Evolutionary conservation across 2,888 invertebrate species (phyloP), one percentile per base, ranked within the genome.

Genomic region (Hololepta plana): DNA sequence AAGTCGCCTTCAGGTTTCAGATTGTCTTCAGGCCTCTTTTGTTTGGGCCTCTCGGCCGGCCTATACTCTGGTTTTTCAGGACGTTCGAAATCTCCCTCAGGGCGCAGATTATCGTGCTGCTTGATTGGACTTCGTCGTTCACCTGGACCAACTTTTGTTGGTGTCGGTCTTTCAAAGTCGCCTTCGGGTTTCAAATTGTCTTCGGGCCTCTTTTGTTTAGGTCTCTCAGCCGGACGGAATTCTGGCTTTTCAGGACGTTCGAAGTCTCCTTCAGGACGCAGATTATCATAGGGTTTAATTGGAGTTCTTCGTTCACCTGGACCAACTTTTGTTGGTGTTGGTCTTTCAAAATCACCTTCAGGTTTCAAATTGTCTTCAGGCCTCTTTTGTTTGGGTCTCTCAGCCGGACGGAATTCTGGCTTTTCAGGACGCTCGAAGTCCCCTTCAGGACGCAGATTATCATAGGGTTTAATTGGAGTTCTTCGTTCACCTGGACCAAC

Each of bases 141-240:
- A 4, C 35, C 4, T 55, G 55, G 12, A 58, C 62, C 35, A 4
- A 15, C 13, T 15, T 24, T 23, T 5, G 59, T 60, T 1, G 58
- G 54, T n/a, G 35, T 37, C 4, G 58, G 52, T 28, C 45, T 47
- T 50, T 43, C 54, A 35, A 51, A 50, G 2, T 50, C 49, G 49
- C 59, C 60, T 15, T 57, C 69, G 0, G 67, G 64, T 1, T 44
- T 47, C 34, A 58, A 58, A 40, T 60, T 60, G 38, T 62, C 60
- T 17, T 43, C 45, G 12, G 52, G 58, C 36, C 44, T 51, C 23
- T 52, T 34, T 61, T 36, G 31, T 43, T 67, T 64, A 4, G 61
- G 61, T 29, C 71, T 47, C 34, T 67, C 64, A 9, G 38, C 61
- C 2, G 60, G 59, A 1, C 41, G 39, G 43, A 51, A 59, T 16